These are phyloP conservation scores for Phoeniculus purpureus DNA, from an alignment of 2,797 vertebrate species.

Conservation along the genomic window DNA sequence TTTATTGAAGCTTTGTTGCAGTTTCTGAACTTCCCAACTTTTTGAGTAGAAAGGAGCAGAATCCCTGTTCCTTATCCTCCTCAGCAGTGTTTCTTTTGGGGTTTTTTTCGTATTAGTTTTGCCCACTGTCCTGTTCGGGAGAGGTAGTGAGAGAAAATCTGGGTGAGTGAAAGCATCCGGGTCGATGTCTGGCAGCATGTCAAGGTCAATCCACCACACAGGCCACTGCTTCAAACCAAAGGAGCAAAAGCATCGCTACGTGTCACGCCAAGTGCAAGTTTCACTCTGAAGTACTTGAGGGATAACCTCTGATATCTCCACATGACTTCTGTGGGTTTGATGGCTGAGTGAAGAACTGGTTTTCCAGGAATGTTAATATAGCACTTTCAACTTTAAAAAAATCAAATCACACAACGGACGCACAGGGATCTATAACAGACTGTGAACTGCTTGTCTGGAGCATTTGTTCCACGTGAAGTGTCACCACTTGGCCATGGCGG, in stretches of 20 bases:
- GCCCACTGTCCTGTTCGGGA: not conserved
- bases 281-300: not conserved
- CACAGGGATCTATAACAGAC: not conserved
- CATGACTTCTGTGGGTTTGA: not conserved
- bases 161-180: not conserved
- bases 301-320: not conserved
- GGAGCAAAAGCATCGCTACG: accelerated
- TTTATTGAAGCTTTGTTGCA: not conserved
- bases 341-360: not conserved
- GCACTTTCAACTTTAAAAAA: not conserved
- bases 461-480: not conserved
- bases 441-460: not conserved
- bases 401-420: not conserved
- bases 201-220: not conserved
- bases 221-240: not conserved
- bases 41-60: not conserved
- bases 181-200: not conserved
- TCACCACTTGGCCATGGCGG: too few relatives aligned
- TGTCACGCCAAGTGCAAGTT: not conserved
- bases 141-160: not conserved
- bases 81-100: too few relatives aligned
- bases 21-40: not conserved
- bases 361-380: not conserved
- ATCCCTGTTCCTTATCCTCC: too few relatives aligned
- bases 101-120: too few relatives aligned